These are phyloP conservation scores for Prorops nasuta DNA, from an alignment of 1,140 invertebrate genomes.

Conservation along the genomic window DNA sequence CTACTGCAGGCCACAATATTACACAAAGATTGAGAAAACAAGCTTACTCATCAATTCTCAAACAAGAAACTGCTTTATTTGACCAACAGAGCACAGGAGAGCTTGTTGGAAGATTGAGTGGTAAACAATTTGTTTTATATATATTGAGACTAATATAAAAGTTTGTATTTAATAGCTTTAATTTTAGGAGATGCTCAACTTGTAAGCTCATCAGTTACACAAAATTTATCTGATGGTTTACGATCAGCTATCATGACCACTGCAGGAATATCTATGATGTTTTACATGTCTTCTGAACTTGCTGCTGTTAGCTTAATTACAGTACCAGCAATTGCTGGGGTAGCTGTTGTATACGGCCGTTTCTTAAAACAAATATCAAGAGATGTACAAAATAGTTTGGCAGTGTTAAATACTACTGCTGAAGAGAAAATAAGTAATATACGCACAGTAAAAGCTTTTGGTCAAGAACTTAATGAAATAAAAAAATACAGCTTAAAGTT, in stretches of 20 bases:
- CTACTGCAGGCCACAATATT: conserved; percentile 81
- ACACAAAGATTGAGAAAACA: conserved; percentile 78
- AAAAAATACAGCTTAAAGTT: conserved; percentile 70
- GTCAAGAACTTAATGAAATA: conserved; percentile 79
- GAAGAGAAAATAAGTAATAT: conserved; percentile 94
- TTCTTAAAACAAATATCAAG: conserved; percentile 84
- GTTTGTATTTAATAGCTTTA: not conserved
- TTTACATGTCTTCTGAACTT: conserved; percentile 88
- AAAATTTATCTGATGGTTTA: conserved; percentile 92
- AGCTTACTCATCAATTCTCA: conserved; percentile 81
- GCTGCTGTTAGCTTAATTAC: conserved; percentile 81
- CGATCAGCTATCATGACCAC: conserved; percentile 80
- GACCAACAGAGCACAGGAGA: conserved; percentile 93
- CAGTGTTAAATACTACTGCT: conserved; percentile 79
- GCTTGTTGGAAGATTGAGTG: conserved; percentile 75
- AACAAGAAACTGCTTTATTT: conserved; percentile 92
- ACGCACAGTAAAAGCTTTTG: conserved; percentile 91
- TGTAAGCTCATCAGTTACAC: conserved; percentile 88
- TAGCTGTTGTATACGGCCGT: conserved; percentile 87
- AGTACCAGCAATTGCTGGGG: conserved; percentile 82
- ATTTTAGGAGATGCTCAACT: conserved; percentile 86
- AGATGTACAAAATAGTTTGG: conserved; percentile 80
- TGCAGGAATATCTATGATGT: conserved; percentile 91
- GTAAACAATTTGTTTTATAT: conserved; percentile 24
- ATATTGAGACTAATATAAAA: conserved; percentile 5